Percentiles rank a stretch among this genome's conserved stretches.
Evolutionary conservation across 2,888 invertebrate species (phyloP).

Genomic region (Blera fallax): DNA sequence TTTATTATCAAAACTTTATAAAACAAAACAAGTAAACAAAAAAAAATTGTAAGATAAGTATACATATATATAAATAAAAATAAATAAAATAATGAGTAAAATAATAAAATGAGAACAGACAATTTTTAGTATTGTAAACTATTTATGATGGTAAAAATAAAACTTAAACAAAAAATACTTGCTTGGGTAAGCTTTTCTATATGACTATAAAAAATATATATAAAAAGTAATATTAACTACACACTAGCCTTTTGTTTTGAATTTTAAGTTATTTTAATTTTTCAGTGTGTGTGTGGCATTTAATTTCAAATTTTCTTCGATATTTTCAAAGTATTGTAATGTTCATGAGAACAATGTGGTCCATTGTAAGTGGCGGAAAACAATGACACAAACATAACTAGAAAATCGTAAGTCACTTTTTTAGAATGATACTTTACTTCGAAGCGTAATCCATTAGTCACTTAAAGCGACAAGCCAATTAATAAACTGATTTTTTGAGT

Average conservation of each 20-base stretch:
- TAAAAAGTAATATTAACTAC: conserved; percentile 45
- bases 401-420: no score
- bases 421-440: no score
- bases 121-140: conserved; percentile 72
- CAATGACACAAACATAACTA: no score
- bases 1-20: conserved; percentile 45
- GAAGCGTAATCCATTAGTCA: no score
- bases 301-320: background rate
- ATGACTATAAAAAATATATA: conserved; percentile 24
- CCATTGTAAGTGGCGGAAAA: no score
- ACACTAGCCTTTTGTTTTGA: conserved; percentile 37
- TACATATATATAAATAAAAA: conserved; percentile 54
- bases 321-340: no score
- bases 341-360: no score
- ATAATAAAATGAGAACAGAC: conserved; percentile 60
- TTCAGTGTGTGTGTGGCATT: conserved; percentile 23
- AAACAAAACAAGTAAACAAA: conserved; percentile 25
- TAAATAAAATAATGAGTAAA: conserved; percentile 46
- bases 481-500: no score
- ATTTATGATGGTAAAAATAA: conserved; percentile 71
- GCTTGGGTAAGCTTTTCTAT: conserved; percentile 72
- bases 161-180: conserved; percentile 48
- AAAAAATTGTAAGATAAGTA: conserved; percentile 68
- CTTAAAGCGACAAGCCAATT: no score
- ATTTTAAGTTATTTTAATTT: background rate